These are phyloP conservation scores for Craseonycteris thonglongyai DNA, from an alignment of 2,113 vertebrate species.

Conservation along the genomic window DNA sequence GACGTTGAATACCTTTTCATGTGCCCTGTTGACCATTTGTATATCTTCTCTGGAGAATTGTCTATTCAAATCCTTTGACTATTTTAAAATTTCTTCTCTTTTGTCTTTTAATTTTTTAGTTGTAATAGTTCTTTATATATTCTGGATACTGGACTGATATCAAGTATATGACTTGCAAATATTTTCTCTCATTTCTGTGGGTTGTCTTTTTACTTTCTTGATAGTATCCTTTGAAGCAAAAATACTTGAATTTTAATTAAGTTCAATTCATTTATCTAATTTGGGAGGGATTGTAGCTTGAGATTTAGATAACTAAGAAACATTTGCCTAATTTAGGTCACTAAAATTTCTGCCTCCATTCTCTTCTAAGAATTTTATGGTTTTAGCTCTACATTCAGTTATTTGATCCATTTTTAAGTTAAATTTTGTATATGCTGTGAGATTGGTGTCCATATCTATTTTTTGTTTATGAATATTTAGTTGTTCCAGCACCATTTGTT, in stretches of 20 bases:
- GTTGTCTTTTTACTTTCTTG: background rate
- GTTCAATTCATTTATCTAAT: background rate
- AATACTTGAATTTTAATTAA: background rate
- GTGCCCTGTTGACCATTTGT: background rate
- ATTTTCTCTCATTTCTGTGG: background rate
- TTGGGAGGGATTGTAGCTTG: background rate
- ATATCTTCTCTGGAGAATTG: background rate
- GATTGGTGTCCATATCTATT: background rate
- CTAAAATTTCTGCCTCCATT: background rate
- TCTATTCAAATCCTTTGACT: background rate
- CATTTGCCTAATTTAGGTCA: background rate
- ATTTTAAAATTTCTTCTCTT: background rate
- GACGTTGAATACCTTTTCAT: background rate
- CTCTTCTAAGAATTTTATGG: background rate
- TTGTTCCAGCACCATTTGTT: background rate
- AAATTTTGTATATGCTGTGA: background rate
- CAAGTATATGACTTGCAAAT: background rate
- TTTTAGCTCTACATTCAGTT: background rate
- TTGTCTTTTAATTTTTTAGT: background rate
- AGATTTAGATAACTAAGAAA: background rate
- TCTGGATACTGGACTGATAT: background rate
- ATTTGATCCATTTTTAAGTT: background rate
- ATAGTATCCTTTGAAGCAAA: background rate
- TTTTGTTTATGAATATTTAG: background rate
- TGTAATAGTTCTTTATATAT: background rate